A percentile compares a stretch with the other conserved stretches of the same genome.
phyloP scores from a whole-genome alignment of 2,113 vertebrate genomes.

The Podarcis raffonei region DNA sequence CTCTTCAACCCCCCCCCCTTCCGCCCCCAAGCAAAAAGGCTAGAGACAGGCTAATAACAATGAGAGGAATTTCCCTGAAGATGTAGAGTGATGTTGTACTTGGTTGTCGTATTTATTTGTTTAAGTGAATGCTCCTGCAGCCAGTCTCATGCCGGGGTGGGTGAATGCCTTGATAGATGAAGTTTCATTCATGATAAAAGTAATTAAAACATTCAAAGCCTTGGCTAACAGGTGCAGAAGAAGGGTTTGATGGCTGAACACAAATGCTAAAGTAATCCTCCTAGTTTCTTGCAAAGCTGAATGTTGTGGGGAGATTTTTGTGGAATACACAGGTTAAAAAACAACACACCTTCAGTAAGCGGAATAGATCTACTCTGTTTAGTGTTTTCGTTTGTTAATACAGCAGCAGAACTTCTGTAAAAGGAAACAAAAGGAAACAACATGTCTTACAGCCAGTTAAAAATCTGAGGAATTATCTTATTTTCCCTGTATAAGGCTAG shows the following conservation, averaged over 20 bases:
- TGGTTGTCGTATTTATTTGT: not conserved
- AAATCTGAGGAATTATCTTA: not conserved
- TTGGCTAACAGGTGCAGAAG: not conserved
- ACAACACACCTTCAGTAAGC: not conserved
- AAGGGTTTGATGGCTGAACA: not conserved
- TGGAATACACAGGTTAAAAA: not conserved
- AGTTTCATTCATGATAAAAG: not conserved
- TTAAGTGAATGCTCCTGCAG: constrained; percentile 6
- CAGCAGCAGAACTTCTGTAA: not conserved
- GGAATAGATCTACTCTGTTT: not conserved
- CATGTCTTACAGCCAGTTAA: not conserved
- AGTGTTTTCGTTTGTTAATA: not conserved
- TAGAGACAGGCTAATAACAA: not conserved
- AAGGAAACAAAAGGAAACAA: not conserved
- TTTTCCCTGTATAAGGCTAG: too few relatives aligned
- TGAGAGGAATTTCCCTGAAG: constrained; percentile 25
- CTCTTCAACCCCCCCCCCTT: not conserved
- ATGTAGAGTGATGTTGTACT: not conserved
- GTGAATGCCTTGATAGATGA: constrained; percentile 4
- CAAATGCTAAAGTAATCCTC: constrained; percentile 9
- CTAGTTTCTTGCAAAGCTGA: constrained; percentile 7
- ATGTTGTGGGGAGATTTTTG: not conserved
- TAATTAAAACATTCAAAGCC: not conserved
- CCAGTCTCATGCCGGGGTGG: not conserved
- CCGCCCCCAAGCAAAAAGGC: not conserved